phyloP scores from a whole-genome alignment of 2,113 vertebrate genomes.

The Maylandia zebra region DNA sequence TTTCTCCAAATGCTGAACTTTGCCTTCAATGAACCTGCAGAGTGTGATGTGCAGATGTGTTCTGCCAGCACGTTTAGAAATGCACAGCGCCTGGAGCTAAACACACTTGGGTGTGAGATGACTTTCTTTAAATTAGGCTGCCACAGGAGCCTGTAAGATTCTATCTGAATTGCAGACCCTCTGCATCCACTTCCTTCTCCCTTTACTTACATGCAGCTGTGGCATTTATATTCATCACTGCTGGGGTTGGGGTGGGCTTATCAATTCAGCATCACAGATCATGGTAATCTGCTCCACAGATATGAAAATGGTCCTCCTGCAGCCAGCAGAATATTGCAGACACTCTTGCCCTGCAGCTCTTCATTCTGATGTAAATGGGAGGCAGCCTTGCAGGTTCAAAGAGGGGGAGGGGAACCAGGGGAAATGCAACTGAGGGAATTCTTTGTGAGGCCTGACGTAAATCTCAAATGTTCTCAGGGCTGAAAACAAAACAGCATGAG shows the following conservation, averaged over 20 bases:
- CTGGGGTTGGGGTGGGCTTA: background rate
- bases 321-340: background rate
- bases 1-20: background rate
- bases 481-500: constrained; percentile 54
- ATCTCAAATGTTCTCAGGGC: constrained; percentile 52
- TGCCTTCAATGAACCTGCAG: background rate
- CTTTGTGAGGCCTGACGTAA: constrained; percentile 55
- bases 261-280: background rate
- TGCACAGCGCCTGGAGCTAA: background rate
- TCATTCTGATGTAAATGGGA: constrained; percentile 59
- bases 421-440: constrained; percentile 48
- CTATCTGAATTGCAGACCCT: background rate
- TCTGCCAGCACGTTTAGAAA: background rate
- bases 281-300: background rate
- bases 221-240: background rate
- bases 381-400: constrained; percentile 2
- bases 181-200: background rate
- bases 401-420: background rate
- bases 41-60: background rate
- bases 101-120: background rate
- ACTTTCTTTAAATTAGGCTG: background rate
- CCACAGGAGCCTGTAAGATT: background rate
- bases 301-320: background rate
- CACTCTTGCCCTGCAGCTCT: constrained; percentile 3
- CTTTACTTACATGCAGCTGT: background rate